These are phyloP conservation scores for Tamias sibiricus DNA, from an alignment of 2,113 vertebrate genomes.

Conservation along the genomic window DNA sequence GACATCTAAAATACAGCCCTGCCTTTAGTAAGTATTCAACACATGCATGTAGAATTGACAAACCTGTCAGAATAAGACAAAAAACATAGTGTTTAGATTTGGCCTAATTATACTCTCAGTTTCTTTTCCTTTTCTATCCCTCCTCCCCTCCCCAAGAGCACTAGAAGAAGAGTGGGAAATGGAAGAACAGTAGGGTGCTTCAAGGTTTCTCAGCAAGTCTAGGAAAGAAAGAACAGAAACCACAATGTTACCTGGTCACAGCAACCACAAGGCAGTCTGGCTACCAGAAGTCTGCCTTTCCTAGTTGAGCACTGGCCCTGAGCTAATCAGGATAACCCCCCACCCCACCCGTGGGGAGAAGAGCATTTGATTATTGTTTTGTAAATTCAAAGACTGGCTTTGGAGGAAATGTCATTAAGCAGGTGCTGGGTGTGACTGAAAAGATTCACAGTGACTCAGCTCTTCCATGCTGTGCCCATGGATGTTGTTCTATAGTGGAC, in stretches of 20 bases:
- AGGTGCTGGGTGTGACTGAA: background rate
- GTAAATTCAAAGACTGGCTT: background rate
- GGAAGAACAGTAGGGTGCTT: background rate
- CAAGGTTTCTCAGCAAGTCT: background rate
- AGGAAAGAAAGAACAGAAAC: background rate
- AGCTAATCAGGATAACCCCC: background rate
- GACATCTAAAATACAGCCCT: background rate
- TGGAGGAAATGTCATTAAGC: background rate
- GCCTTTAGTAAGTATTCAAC: background rate
- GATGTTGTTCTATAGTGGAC: background rate
- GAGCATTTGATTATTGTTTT: background rate
- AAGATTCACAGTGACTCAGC: background rate
- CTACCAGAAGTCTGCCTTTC: background rate
- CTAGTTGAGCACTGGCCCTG: background rate
- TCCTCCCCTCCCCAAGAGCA: background rate
- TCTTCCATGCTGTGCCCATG: background rate
- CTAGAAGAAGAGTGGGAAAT: background rate
- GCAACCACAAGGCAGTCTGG: background rate
- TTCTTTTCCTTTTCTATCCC: background rate
- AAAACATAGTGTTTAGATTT: background rate
- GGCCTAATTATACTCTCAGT: background rate
- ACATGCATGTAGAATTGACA: background rate
- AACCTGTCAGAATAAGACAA: background rate
- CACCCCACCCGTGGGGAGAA: background rate
- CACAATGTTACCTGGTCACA: background rate